Evolutionary conservation across 2,888 invertebrate genomes (phyloP).

Genomic region (Frankliniella fusca): DNA sequence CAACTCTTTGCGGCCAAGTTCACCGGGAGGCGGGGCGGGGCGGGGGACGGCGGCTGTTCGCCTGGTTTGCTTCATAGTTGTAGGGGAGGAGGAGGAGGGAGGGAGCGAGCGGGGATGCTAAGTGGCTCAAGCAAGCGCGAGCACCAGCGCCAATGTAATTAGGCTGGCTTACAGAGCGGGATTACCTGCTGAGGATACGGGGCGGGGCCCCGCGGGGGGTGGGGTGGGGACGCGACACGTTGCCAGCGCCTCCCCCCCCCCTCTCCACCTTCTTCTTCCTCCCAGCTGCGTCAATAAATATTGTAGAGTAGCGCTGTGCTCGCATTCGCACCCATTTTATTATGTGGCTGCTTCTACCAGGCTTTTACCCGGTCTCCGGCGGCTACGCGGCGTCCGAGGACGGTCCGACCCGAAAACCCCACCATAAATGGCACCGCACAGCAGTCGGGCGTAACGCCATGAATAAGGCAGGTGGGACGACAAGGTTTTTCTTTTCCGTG

Average conservation of each 20-base stretch:
- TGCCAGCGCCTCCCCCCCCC: background rate
- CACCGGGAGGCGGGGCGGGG: background rate
- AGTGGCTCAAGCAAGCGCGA: background rate
- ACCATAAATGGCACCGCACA: too few species aligned
- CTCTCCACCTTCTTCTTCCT: background rate
- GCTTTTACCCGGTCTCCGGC: too few species aligned
- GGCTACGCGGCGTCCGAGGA: too few species aligned
- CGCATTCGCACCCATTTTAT: too few species aligned
- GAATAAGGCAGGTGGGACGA: too few species aligned
- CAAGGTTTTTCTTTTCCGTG: too few species aligned
- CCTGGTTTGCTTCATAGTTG: conserved; percentile 15
- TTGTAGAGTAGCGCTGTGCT: background rate
- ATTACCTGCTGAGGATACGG: background rate
- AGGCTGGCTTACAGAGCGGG: conserved; percentile 4
- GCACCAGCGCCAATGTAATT: conserved; percentile 7
- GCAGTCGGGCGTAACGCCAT: too few species aligned
- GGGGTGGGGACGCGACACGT: background rate
- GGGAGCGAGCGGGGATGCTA: background rate
- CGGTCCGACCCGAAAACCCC: too few species aligned
- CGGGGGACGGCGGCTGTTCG: background rate
- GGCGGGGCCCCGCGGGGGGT: background rate
- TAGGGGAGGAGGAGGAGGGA: background rate
- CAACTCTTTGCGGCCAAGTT: conserved; percentile 13
- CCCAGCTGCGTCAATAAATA: background rate
- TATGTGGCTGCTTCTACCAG: too few species aligned